Percentiles rank a stretch among this genome's conserved stretches.
These are phyloP conservation scores for Myotis davidii DNA, from an alignment of 2,113 vertebrate genomes.

Conservation along the genomic window DNA sequence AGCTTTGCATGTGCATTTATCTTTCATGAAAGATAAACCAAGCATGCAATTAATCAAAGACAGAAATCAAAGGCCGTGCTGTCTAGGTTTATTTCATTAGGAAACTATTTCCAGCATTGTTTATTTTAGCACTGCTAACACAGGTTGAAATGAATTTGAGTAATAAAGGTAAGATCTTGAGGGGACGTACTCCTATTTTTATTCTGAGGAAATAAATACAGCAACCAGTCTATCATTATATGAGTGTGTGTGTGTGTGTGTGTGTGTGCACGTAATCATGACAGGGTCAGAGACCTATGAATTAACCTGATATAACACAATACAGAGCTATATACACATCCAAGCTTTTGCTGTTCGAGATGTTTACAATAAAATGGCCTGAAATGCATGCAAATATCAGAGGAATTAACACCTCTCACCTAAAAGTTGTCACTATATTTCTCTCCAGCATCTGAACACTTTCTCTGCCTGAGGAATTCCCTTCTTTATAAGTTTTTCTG, in stretches of 20 bases:
- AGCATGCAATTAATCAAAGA: conserved; percentile 83
- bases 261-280: neutral
- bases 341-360: neutral
- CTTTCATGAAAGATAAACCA: conserved; percentile 78
- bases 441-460: neutral
- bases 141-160: conserved; percentile 78
- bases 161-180: conserved; percentile 74
- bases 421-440: neutral
- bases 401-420: neutral
- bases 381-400: neutral
- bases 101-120: conserved; percentile 77
- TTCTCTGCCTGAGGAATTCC: neutral
- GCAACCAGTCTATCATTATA: neutral
- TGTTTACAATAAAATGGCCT: neutral
- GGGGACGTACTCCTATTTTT: conserved; percentile 68
- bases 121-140: conserved; percentile 77
- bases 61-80: conserved; percentile 79
- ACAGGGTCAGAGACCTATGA: conserved; percentile 3
- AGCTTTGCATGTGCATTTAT: conserved; percentile 79
- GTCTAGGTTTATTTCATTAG: conserved; percentile 77
- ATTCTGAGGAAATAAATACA: conserved; percentile 70
- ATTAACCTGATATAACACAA: neutral
- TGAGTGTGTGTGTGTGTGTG: neutral
- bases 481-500: neutral
- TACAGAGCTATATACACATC: neutral